Conservation (phyloP, 2,797 vertebrate species). For the Vireo griseus region DNA sequence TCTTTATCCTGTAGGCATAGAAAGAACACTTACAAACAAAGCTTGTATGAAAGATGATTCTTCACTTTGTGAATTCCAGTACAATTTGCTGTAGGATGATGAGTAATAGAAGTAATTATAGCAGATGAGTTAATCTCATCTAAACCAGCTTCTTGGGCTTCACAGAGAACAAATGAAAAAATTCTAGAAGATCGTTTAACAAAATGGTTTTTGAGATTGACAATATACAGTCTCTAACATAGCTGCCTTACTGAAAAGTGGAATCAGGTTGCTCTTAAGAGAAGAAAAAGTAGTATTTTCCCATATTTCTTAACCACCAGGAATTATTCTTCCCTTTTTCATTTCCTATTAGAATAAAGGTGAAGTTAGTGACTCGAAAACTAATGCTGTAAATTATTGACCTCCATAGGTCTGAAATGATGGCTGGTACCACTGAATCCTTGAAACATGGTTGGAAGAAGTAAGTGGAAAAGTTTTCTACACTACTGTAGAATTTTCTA, state of each 20-base stretch:
- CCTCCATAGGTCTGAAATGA: slow-evolving; percentile 50
- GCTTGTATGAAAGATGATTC: background rate
- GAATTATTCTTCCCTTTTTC: background rate
- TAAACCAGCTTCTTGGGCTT: slow-evolving; percentile 1
- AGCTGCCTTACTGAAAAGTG: background rate
- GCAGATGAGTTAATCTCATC: background rate
- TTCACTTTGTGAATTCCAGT: background rate
- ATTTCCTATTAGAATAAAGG: background rate
- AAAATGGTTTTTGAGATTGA: background rate
- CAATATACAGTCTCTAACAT: background rate
- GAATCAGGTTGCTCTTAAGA: background rate
- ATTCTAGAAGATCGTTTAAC: background rate
- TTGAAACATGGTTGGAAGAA: slow-evolving; percentile 46
- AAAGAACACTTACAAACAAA: background rate
- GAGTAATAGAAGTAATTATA: background rate
- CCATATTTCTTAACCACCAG: background rate
- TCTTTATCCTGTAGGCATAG: background rate
- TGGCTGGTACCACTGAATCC: slow-evolving; percentile 33
- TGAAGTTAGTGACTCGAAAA: slow-evolving; percentile 4
- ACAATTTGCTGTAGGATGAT: background rate
- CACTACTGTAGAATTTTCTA: slow-evolving; percentile 24
- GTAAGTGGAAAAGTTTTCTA: slow-evolving; percentile 42
- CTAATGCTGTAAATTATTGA: slow-evolving; percentile 46
- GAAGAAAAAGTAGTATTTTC: background rate
- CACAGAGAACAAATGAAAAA: background rate